Evolutionary conservation across 1,140 invertebrate species (phyloP).

Genomic region (Octopus bimaculoides): DNA sequence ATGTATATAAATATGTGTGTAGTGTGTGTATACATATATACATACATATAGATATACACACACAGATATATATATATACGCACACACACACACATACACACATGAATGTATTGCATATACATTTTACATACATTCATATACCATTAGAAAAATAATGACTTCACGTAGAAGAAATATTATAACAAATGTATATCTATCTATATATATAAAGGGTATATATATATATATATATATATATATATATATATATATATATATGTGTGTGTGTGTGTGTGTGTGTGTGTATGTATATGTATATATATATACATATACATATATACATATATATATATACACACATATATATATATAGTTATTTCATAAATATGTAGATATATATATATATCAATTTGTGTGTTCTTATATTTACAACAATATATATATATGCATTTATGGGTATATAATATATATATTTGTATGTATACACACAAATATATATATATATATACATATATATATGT

Average conservation of each 20-base stretch:
- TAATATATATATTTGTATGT: not conserved
- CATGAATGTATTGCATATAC: not conserved
- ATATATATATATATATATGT: not conserved
- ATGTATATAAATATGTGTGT: too few relatives aligned
- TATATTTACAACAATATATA: not conserved
- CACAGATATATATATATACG: too few relatives aligned
- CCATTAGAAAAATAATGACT: not conserved
- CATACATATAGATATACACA: too few relatives aligned
- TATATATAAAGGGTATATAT: too few relatives aligned
- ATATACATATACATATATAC: not conserved
- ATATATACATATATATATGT: not conserved
- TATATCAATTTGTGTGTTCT: not conserved
- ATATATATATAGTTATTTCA: not conserved
- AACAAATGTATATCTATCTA: not conserved
- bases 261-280: not conserved
- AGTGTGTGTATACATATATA: too few relatives aligned
- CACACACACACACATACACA: too few relatives aligned
- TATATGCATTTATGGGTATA: not conserved
- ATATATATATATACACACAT: not conserved
- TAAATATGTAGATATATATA: not conserved
- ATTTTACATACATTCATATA: not conserved
- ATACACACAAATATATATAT: not conserved
- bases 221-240: not conserved
- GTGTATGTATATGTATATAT: conserved; percentile 4
- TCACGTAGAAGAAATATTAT: not conserved